These are phyloP conservation scores for Ictalurus punctatus DNA, from an alignment of 2,113 vertebrate genomes.

Conservation along the genomic window DNA sequence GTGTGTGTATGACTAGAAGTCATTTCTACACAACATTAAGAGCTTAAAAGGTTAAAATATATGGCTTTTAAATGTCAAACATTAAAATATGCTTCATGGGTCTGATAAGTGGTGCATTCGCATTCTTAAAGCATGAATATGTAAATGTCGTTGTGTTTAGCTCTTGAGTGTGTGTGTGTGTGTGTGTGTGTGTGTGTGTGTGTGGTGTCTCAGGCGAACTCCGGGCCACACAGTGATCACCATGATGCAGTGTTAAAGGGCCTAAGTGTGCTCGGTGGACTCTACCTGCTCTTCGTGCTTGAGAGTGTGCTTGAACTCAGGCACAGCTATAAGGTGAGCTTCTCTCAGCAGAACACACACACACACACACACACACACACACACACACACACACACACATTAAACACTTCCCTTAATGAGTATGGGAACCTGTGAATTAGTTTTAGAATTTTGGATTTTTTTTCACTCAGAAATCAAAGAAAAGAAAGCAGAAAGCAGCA, in stretches of 20 bases:
- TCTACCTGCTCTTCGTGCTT: conserved; percentile 76
- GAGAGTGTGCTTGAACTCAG: conserved; percentile 70
- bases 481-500: conserved; percentile 31
- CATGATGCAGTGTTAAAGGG: conserved; percentile 71
- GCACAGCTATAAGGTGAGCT: conserved; percentile 51
- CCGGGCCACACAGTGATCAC: conserved; percentile 48
- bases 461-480: conserved; percentile 40
- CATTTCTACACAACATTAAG: neutral
- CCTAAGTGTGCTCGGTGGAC: conserved; percentile 70
- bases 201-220: conserved; percentile 65
- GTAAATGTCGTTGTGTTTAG: neutral
- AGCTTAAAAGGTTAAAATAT: neutral
- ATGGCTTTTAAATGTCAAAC: neutral
- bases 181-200: neutral
- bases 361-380: conserved; percentile 15
- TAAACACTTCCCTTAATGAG: neutral
- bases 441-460: neutral
- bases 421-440: neutral
- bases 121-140: neutral
- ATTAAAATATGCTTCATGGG: neutral
- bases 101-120: conserved; percentile 2
- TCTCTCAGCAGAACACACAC: neutral
- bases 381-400: conserved; percentile 3
- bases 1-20: neutral
- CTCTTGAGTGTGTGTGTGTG: conserved; percentile 11